These are phyloP conservation scores for Ptychoptera contaminata DNA, from an alignment of 2,888 invertebrate genomes.

Conservation along the genomic window DNA sequence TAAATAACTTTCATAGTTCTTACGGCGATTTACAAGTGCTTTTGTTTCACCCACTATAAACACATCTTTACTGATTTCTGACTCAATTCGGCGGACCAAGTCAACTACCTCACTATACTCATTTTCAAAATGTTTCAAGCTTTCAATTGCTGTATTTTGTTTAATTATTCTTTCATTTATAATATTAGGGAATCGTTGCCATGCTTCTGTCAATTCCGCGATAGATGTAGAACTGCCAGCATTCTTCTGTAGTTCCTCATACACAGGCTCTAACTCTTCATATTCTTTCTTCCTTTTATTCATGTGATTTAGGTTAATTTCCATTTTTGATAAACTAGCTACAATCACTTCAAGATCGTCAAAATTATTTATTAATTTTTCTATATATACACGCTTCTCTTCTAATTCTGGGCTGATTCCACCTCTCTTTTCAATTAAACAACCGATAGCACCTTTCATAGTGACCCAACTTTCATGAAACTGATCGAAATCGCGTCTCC, in stretches of 20 bases:
- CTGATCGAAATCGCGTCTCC: conserved; percentile 27
- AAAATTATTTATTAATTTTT: conserved; percentile 18
- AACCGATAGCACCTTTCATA: conserved; percentile 26
- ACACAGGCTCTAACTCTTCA: conserved; percentile 17
- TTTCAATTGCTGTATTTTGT: conserved; percentile 29
- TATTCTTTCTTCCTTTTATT: conserved; percentile 21
- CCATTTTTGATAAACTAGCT: conserved; percentile 21
- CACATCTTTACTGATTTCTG: conserved; percentile 11
- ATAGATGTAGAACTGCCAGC: conserved; percentile 12
- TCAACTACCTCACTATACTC: conserved; percentile 23
- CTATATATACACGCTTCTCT: conserved; percentile 14
- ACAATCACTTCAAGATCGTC: conserved; percentile 18
- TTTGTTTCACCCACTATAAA: conserved; percentile 16
- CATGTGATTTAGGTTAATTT: conserved; percentile 21
- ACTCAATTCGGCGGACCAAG: conserved; percentile 11
- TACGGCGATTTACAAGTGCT: conserved; percentile 10
- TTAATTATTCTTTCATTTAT: conserved; percentile 27
- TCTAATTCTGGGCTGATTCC: conserved; percentile 33
- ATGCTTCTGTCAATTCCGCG: conserved; percentile 20
- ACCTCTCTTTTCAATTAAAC: conserved; percentile 31
- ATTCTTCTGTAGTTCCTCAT: conserved; percentile 16
- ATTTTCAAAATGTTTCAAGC: conserved; percentile 26
- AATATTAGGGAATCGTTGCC: conserved; percentile 24
- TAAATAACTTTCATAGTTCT: conserved; percentile 14
- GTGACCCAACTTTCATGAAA: conserved; percentile 30